Base-by-base conservation (phyloP, 1,140 invertebrate species). In the Cyclina sinensis region DNA sequence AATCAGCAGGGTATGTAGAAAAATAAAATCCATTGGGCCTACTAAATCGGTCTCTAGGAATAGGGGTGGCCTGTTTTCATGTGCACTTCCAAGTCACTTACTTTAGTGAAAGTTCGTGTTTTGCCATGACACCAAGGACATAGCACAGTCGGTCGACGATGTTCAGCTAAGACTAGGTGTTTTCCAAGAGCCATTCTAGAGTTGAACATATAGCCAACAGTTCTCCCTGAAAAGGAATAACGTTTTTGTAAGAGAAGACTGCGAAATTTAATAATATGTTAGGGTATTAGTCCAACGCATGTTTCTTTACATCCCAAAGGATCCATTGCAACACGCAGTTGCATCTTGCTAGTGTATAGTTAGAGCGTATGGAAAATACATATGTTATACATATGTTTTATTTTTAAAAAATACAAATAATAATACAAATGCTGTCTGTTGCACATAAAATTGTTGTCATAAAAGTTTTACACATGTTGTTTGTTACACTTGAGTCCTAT, bases 161-260 rank as follows among this genome's bases (percentile, higher is more conserved):
- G 65, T 35, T 9, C 65, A 16, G 32, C 16, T 2, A 21, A 70
- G 14, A 27, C 12, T 14, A 70, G 32, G 35, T 70, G 65, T 14
- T 1, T 14, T 16, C n/a, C 1, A 1, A 70, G 65, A 9, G 27
- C 2, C 14, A 14, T 70, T 32, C 37, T 35, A 27, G 12, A 37
- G 7, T 24, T 4, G 27, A 70, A 70, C 32, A 37, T 62, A n/a
- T 9, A 37, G 27, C 65, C 65, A 70, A 70, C 65, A 70, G 35
- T 70, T 39, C 32, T 70, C 65, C 65, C 65, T 70, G 65, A 70
- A 70, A 27, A 37, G 27, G 27, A 70, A 43, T 43, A 43, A 4
- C 43, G 43, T 14, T 7, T n/a, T 14, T 43, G 43, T 43, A 43
- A 43, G 14, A 7, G 4, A 43, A 14, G 14, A 14, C 43, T 4